These are phyloP conservation scores for Zhengitettix transpicula DNA, from an alignment of 2,888 invertebrate genomes.

Conservation along the genomic window DNA sequence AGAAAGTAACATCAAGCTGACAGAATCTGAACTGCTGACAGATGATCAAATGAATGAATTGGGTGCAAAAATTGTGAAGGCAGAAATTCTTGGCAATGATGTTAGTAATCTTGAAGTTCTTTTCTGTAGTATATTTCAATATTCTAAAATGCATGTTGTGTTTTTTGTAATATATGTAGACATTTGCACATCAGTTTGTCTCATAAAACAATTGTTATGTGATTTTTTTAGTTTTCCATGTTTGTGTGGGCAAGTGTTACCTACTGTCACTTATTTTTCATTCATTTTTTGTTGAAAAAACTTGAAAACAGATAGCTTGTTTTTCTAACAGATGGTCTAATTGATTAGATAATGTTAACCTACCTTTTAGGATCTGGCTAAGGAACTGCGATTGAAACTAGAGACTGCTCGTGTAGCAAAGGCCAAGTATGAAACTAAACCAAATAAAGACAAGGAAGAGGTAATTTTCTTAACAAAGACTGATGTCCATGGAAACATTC, in stretches of 20 bases:
- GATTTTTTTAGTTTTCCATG: too few species aligned
- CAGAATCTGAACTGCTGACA: conserved; percentile 31
- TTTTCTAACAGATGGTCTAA: too few species aligned
- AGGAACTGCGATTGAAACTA: conserved; percentile 55
- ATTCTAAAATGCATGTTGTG: too few species aligned
- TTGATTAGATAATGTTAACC: too few species aligned
- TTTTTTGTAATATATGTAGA: too few species aligned
- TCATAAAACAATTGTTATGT: too few species aligned
- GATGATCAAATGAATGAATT: conserved; percentile 80
- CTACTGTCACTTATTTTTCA: too few species aligned
- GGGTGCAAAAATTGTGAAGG: conserved; percentile 80
- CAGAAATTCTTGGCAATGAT: conserved; percentile 79
- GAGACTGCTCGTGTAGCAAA: conserved; percentile 44
- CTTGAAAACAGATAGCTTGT: too few species aligned
- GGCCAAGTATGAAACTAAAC: conserved; percentile 8
- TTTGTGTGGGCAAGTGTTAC: too few species aligned
- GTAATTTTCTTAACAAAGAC: conserved; percentile 50
- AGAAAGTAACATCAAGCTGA: conserved; percentile 1
- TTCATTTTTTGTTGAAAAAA: too few species aligned
- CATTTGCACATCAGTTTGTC: too few species aligned
- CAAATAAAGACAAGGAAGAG: conserved; percentile 25
- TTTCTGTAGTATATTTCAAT: neutral
- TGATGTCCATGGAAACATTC: conserved; percentile 34
- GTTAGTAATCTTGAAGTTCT: conserved; percentile 20
- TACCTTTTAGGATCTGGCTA: conserved; percentile 35